phyloP scores from a whole-genome alignment of 2,888 invertebrate genomes.

The Aphidius colemani region DNA sequence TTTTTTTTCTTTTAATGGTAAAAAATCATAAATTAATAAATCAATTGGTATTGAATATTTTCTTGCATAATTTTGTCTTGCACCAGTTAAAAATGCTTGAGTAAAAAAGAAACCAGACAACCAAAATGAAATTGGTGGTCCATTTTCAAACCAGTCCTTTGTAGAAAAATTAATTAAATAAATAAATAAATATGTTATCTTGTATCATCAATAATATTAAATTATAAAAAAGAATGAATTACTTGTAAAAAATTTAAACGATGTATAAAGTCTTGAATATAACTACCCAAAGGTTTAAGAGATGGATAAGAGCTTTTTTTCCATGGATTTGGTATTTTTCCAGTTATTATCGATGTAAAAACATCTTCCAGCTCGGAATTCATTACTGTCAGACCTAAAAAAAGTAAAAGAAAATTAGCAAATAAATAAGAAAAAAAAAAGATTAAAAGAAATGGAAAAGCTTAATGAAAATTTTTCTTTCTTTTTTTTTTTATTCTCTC shows the following conservation, averaged over 20 bases:
- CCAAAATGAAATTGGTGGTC: slow-evolving; percentile 87
- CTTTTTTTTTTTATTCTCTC: neutral
- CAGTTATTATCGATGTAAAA: slow-evolving; percentile 80
- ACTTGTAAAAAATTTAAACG: slow-evolving; percentile 87
- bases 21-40: slow-evolving; percentile 80
- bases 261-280: slow-evolving; percentile 81
- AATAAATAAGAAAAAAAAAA: slow-evolving; percentile 4
- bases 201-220: neutral
- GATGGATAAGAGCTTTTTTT: slow-evolving; percentile 88
- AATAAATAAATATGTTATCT: slow-evolving; percentile 10
- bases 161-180: slow-evolving; percentile 26
- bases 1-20: slow-evolving; percentile 67
- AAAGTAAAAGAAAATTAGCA: slow-evolving; percentile 8
- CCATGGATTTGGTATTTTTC: slow-evolving; percentile 86
- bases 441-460: too few relatives aligned
- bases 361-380: slow-evolving; percentile 85
- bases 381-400: slow-evolving; percentile 82
- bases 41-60: slow-evolving; percentile 93
- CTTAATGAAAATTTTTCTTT: neutral
- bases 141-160: slow-evolving; percentile 80
- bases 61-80: slow-evolving; percentile 91
- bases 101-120: slow-evolving; percentile 94
- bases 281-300: slow-evolving; percentile 87
- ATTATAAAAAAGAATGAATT: slow-evolving; percentile 28
- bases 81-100: slow-evolving; percentile 93